A percentile compares a stretch with the other conserved stretches of the same genome.
Evolutionary conservation across 1,140 invertebrate genomes (phyloP).

Genomic region (Dreissena polymorpha): DNA sequence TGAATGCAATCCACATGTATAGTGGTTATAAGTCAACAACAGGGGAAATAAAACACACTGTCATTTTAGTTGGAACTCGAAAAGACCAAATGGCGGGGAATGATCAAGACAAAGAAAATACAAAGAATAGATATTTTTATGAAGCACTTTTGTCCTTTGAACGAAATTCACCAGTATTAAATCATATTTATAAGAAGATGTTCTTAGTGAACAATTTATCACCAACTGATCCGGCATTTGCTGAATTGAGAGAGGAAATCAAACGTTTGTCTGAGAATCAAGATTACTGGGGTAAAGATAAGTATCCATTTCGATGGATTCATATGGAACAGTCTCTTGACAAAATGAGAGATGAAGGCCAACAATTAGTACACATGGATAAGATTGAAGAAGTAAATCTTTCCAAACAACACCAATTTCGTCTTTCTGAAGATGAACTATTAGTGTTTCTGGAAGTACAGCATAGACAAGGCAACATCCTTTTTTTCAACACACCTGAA

Average conservation of each 20-base stretch:
- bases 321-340: conserved; percentile 14
- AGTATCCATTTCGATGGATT: conserved; percentile 26
- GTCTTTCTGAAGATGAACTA: too few species aligned
- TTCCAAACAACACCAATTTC: too few species aligned
- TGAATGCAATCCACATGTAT: conserved; percentile 35
- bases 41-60: background rate
- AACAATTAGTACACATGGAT: conserved; percentile 17
- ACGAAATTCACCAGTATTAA: background rate
- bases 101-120: conserved; percentile 36
- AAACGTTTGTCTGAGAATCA: background rate
- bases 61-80: conserved; percentile 31
- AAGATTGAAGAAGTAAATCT: background rate
- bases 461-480: conserved; percentile 21
- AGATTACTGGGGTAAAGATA: conserved; percentile 18
- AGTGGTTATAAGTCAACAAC: too few species aligned
- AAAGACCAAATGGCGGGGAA: conserved; percentile 21
- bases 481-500: conserved; percentile 18
- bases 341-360: conserved; percentile 2
- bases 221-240: background rate
- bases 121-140: conserved; percentile 24
- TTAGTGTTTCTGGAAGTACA: conserved; percentile 9
- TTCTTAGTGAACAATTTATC: conserved; percentile 35
- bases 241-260: conserved; percentile 16
- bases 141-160: conserved; percentile 35
- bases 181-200: conserved; percentile 9